Evolutionary conservation across 1,140 invertebrate species (phyloP).

Genomic region (Calliopsis andreniformis): DNA sequence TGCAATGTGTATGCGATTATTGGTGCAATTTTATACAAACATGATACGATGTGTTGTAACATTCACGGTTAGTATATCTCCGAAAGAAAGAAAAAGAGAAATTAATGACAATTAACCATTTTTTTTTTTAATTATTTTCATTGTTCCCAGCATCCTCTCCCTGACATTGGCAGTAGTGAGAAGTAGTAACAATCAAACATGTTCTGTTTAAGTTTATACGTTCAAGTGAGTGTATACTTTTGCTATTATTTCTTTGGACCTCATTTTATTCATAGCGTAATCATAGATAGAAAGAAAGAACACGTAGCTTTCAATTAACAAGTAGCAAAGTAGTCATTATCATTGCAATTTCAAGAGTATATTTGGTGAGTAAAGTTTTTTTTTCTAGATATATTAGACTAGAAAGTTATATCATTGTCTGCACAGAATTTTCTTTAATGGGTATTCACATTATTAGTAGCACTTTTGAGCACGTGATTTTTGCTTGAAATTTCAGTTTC

Average conservation of each 20-base stretch:
- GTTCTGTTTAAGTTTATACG: conserved; percentile 50
- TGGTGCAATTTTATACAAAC: conserved; percentile 16
- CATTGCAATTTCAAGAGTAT: conserved; percentile 20
- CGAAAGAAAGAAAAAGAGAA: conserved; percentile 33
- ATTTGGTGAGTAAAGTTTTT: conserved; percentile 43
- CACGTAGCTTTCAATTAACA: conserved; percentile 13
- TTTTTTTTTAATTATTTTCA: conserved; percentile 63
- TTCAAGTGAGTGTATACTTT: conserved; percentile 52
- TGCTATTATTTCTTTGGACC: conserved; percentile 43
- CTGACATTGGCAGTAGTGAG: conserved; percentile 59
- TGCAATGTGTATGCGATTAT: conserved; percentile 23
- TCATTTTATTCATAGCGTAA: conserved; percentile 18
- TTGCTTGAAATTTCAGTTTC: not conserved
- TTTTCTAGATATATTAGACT: conserved; percentile 3
- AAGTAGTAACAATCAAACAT: conserved; percentile 48
- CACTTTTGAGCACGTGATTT: not conserved
- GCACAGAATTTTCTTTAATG: conserved; percentile 5
- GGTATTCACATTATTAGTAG: conserved; percentile 18
- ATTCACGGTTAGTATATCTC: conserved; percentile 34
- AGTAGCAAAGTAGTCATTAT: conserved; percentile 12
- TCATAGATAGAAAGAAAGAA: conserved; percentile 17
- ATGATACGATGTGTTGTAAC: conserved; percentile 39
- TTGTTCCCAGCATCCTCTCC: conserved; percentile 59
- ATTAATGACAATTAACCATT: conserved; percentile 28
- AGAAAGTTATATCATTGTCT: conserved; percentile 7